phyloP scores from a whole-genome alignment of 1,140 invertebrate genomes.

The Hylaeus volcanicus region DNA sequence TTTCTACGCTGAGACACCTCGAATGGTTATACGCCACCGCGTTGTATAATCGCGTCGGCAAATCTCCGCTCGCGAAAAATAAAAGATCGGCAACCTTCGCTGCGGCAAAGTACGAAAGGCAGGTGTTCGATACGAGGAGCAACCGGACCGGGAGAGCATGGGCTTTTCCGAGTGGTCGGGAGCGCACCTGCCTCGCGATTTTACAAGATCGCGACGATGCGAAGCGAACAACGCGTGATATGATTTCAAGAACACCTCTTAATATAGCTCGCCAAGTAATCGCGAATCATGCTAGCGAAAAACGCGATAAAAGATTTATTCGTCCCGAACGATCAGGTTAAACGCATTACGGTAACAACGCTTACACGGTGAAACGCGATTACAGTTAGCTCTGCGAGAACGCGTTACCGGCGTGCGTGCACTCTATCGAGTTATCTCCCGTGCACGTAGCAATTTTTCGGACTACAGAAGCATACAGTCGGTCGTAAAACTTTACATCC shows the following conservation, averaged over 20 bases:
- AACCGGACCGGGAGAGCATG: not conserved
- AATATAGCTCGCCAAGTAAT: not conserved
- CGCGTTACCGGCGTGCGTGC: not conserved
- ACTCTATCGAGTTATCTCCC: not conserved
- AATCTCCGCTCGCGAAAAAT: slow-evolving; percentile 20
- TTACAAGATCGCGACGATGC: slow-evolving; percentile 37
- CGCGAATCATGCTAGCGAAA: not conserved
- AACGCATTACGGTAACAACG: slow-evolving; percentile 26
- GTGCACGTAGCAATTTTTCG: no score
- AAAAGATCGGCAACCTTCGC: slow-evolving; percentile 6
- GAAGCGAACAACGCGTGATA: not conserved
- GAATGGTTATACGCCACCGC: no score
- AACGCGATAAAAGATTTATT: slow-evolving; percentile 42
- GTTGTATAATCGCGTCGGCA: not conserved
- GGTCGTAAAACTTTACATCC: no score
- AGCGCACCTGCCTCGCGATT: slow-evolving; percentile 55
- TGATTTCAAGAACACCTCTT: no score
- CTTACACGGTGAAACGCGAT: slow-evolving; percentile 26
- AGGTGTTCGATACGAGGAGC: slow-evolving; percentile 48
- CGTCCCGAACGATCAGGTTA: slow-evolving; percentile 52
- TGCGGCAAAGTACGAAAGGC: slow-evolving; percentile 37
- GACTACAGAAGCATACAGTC: no score
- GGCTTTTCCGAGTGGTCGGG: slow-evolving; percentile 19
- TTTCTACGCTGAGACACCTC: not conserved
- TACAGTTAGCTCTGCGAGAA: slow-evolving; percentile 55